Base-by-base conservation (phyloP, 2,888 invertebrate genomes). In the Hypomecis atomaria region DNA sequence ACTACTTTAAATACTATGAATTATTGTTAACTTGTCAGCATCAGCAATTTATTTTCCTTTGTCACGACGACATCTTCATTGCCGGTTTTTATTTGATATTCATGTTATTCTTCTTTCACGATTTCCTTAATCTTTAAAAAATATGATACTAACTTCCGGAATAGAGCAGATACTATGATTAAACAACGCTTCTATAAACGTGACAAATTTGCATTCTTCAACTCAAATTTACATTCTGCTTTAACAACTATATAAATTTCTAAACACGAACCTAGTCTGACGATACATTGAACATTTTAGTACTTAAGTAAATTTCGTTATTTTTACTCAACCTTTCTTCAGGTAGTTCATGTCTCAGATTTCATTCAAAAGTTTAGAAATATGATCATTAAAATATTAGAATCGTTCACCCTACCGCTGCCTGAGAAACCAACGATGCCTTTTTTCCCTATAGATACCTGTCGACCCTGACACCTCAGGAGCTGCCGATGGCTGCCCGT, bases 391-490 rank as follows among this genome's bases (percentile, higher is more conserved):
- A 37, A 38, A 11, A 62, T 6, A 13, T 62, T 62, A 59, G 57
- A 65, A 65, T 66, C 69, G 72, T 67, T 70, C 61, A 62, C 60
- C 52, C 66, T 65, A 62, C 33, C 5, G 50, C 50, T 60, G 53
- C 53, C 57, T 45, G 59, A 55, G 61, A 71, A 68, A 72, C 61
- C 66, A 59, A 58, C 65, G 68, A 70, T 62, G 70, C 74, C 81
- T 79, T 82, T 75, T 84, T 74, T 75, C 82, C 48, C 81, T 83
- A 66, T 89, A 93, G 93, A 87, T 93, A 88, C 86, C 88, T 95
- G 82, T 95, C 95, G 54, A 94, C 95, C 73, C 90, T 95, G 82
- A 94, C 94, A 77, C 92, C 94, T 69, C 94, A 94, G 82, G 92
- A 93, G 80, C 89, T 94, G 83, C 94, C 94, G 70, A 86, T 93